A percentile compares a stretch with the other conserved stretches of the same genome.
Evolutionary conservation across 2,888 invertebrate genomes (phyloP).

Genomic region (Dyspetes luteomarginatus): DNA sequence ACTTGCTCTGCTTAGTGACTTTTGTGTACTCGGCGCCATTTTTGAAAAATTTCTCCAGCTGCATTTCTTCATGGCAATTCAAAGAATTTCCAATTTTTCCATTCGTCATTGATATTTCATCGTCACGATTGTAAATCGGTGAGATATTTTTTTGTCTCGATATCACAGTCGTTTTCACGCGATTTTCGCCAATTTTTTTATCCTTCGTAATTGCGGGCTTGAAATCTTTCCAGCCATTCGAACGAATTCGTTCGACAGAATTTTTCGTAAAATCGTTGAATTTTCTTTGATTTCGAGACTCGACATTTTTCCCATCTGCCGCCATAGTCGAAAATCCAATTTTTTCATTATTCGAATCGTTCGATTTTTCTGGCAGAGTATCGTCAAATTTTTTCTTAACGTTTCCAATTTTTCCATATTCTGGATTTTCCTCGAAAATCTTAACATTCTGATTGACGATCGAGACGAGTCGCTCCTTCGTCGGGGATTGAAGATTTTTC

Average conservation of each 20-base stretch:
- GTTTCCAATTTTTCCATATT: slow-evolving; percentile 66
- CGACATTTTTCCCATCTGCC: no score
- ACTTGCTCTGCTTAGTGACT: slow-evolving; percentile 62
- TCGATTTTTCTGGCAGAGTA: background rate
- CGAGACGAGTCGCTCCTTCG: slow-evolving; percentile 65
- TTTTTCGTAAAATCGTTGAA: slow-evolving; percentile 47
- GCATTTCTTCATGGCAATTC: slow-evolving; percentile 70
- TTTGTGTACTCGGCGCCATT: slow-evolving; percentile 70
- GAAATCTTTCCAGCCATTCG: slow-evolving; percentile 2
- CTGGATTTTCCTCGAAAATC: slow-evolving; percentile 71
- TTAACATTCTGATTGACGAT: slow-evolving; percentile 69
- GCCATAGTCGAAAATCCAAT: no score
- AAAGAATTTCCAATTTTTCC: background rate
- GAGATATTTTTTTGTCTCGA: slow-evolving; percentile 70
- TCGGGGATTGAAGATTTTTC: slow-evolving; percentile 68
- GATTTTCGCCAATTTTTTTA: slow-evolving; percentile 51
- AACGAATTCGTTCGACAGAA: background rate
- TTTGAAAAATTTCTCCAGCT: slow-evolving; percentile 65
- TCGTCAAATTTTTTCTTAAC: slow-evolving; percentile 62
- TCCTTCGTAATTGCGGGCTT: slow-evolving; percentile 28
- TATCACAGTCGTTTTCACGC: slow-evolving; percentile 67
- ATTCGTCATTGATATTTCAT: slow-evolving; percentile 39
- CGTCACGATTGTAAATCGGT: slow-evolving; percentile 64
- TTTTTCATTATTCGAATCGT: slow-evolving; percentile 1
- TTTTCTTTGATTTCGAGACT: no score